A percentile compares a stretch with the other conserved stretches of the same genome.
Evolutionary conservation across 2,797 vertebrate genomes (phyloP).

Genomic region (Hipposideros larvatus): DNA sequence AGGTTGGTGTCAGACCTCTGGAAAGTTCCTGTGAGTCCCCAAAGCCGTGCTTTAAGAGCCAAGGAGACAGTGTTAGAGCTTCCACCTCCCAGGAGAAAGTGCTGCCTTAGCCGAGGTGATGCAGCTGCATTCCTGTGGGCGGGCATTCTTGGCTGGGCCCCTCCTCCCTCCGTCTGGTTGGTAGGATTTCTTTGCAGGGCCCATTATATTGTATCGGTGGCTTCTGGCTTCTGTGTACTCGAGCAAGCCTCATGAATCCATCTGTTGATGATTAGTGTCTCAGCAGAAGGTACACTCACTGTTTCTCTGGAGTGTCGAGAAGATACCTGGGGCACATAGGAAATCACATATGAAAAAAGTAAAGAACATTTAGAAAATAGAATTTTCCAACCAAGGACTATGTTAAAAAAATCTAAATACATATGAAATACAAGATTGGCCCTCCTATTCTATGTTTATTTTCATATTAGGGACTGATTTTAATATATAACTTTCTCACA

Average conservation of each 20-base stretch:
- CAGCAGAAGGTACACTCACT: neutral
- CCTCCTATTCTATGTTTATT: neutral
- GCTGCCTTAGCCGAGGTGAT: neutral
- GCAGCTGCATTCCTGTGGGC: neutral
- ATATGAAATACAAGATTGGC: neutral
- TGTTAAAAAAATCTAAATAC: neutral
- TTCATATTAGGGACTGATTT: neutral
- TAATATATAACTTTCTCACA: neutral
- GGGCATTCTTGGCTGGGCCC: neutral
- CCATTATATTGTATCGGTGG: neutral
- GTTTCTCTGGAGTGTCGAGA: too few species aligned
- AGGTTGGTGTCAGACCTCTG: neutral
- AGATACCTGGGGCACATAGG: neutral
- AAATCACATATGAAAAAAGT: neutral
- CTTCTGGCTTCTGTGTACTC: too few species aligned
- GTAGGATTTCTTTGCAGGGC: neutral
- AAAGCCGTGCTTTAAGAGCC: neutral
- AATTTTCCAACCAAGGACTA: neutral
- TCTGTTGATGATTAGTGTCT: neutral
- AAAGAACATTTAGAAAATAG: neutral
- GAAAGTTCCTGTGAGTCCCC: neutral
- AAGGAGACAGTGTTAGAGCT: neutral
- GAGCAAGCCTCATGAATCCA: neutral
- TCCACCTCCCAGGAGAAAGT: neutral
- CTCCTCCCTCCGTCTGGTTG: too few species aligned